Evolutionary conservation across 2,888 invertebrate species (phyloP), one percentile per base, ranked within the genome.

Genomic region (Agonopterix alstromeriana): DNA sequence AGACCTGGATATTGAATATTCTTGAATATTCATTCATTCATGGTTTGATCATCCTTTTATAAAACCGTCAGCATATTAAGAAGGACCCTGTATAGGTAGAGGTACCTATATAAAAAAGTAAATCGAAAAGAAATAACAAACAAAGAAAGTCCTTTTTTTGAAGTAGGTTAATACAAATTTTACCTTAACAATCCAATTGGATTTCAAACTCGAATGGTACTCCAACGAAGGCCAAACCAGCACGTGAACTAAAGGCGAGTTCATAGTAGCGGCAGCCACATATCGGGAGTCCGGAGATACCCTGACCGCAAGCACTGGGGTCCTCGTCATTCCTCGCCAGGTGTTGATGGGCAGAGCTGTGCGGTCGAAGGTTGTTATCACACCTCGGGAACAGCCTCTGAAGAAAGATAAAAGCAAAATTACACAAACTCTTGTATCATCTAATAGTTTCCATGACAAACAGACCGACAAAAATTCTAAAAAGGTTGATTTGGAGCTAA

Each of bases 231-330:
- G 86, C 87, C 87, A 87, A 1, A 66, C 53, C 8, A 81, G 56
- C 1, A 87, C 50, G 36, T 69, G 46, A 1, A 82, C 71, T 0
- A 53, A 44, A 1, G 61, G 52, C 0, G 67, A 60, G 12, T 73
- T 67, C 3, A 82, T 54, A 0, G 64, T 53, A 0, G 67, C 55
- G 0, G 66, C 77, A 0, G 83, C 77, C 2, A 82, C 67, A 57
- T 67, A 82, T 0, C 87, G 67, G 0, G 86, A 75, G 55, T 88
- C 73, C 0, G 87, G 87, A 1, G 87, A 85, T 35, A 88, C 73
- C 9, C 74, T 58, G 1, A 74, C 69, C 0, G 67, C 54, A 2
- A 69, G 57, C 10, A 82, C 61, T 0, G 74, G 58, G 2, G 53
- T 56, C 0, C 46, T 49, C 1, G 53, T 46, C 0, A 58, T 51